Conservation (phyloP, 1,140 invertebrate species). For the Colletes gigas region DNA sequence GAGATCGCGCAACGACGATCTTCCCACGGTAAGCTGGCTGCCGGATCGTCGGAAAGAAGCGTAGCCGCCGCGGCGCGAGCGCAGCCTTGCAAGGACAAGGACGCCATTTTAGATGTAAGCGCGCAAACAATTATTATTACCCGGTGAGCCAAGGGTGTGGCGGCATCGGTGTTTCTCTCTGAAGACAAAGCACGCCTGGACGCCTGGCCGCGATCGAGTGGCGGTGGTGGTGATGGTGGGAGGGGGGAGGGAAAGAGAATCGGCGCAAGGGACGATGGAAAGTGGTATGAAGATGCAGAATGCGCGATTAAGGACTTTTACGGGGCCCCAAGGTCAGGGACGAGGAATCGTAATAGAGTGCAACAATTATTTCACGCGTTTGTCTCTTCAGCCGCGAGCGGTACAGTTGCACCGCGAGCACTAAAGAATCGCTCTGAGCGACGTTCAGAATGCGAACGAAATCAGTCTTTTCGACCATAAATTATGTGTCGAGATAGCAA, state of each 20-base stretch:
- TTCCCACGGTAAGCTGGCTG: conserved; percentile 67
- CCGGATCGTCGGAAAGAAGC: conserved; percentile 24
- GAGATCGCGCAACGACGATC: conserved; percentile 63
- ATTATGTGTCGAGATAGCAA: no score
- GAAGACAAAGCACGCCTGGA: conserved; percentile 37
- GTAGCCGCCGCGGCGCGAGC: conserved; percentile 23
- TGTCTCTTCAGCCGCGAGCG: background rate
- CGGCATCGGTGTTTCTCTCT: conserved; percentile 28
- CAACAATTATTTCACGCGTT: conserved; percentile 54
- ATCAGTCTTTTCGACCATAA: no score
- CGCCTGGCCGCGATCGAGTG: conserved; percentile 8
- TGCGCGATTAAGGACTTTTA: conserved; percentile 60
- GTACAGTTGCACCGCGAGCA: background rate
- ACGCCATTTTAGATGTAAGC: conserved; percentile 70
- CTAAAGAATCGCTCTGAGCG: no score
- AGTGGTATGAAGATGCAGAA: conserved; percentile 51
- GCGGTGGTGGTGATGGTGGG: background rate
- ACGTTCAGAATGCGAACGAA: no score
- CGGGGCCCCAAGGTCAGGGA: conserved; percentile 49
- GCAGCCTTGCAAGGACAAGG: conserved; percentile 77
- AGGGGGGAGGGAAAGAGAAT: background rate
- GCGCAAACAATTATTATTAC: conserved; percentile 66
- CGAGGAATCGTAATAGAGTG: conserved; percentile 57
- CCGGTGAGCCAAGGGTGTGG: conserved; percentile 52
- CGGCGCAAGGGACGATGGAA: conserved; percentile 33